Evolutionary conservation across 2,113 vertebrate species (phyloP).

Genomic region (Eira barbara): DNA sequence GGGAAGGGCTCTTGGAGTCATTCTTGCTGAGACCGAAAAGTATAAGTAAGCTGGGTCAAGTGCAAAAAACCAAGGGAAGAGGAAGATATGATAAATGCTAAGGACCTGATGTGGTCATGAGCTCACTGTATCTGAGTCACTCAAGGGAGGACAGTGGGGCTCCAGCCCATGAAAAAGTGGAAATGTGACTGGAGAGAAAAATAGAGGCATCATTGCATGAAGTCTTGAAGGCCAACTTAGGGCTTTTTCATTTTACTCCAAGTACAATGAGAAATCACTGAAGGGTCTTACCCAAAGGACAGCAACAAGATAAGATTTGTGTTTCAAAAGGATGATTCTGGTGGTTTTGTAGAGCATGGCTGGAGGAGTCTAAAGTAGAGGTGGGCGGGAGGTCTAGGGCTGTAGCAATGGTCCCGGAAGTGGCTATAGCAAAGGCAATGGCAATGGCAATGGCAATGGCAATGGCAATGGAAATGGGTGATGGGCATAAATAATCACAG

Average conservation of each 20-base stretch:
- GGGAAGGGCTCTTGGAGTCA: background rate
- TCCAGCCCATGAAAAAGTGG: background rate
- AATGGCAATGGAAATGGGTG: background rate
- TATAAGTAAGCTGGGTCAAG: background rate
- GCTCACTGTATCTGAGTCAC: background rate
- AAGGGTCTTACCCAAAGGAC: background rate
- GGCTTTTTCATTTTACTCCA: background rate
- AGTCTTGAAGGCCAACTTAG: background rate
- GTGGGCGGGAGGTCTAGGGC: background rate
- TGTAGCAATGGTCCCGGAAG: background rate
- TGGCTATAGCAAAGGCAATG: background rate
- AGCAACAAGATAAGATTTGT: background rate
- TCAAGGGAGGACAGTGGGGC: background rate
- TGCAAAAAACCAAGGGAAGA: background rate
- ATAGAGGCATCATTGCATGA: rapidly evolving
- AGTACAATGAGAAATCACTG: background rate
- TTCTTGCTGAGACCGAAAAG: background rate
- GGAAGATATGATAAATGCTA: background rate
- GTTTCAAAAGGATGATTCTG: background rate
- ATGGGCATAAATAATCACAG: background rate
- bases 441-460: too few species aligned
- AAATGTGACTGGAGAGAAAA: background rate
- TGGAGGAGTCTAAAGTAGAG: background rate
- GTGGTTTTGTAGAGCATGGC: background rate
- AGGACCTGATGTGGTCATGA: background rate